These are phyloP conservation scores for Melieria crassipennis DNA, from an alignment of 2,888 invertebrate genomes.

Conservation along the genomic window DNA sequence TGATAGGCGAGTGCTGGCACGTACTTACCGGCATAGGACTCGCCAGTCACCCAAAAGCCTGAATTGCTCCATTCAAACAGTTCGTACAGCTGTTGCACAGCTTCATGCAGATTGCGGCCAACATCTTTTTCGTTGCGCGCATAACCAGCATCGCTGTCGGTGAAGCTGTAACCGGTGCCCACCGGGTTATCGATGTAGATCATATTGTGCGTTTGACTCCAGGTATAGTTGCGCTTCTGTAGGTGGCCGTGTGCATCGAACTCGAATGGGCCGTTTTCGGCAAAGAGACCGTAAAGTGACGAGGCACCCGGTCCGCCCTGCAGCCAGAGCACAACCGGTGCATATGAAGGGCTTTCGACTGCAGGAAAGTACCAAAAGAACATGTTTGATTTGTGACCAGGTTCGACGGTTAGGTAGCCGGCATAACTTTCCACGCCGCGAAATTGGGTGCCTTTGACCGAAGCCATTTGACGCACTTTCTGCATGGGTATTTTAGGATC, in stretches of 20 bases:
- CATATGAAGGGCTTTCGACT: slow-evolving; percentile 66
- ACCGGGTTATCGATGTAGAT: slow-evolving; percentile 95
- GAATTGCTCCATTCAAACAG: slow-evolving; percentile 81
- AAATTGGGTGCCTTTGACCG: slow-evolving; percentile 57
- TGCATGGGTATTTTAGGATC: slow-evolving; percentile 61
- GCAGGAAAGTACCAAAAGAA: slow-evolving; percentile 95
- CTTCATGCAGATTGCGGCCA: slow-evolving; percentile 80
- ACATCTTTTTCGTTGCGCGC: slow-evolving; percentile 82
- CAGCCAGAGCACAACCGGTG: slow-evolving; percentile 84
- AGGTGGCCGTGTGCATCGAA: slow-evolving; percentile 66
- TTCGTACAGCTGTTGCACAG: slow-evolving; percentile 83
- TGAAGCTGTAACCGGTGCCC: slow-evolving; percentile 92
- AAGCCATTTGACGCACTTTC: slow-evolving; percentile 63
- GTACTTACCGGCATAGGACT: slow-evolving; percentile 86
- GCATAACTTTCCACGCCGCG: slow-evolving; percentile 68
- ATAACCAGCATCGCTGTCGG: slow-evolving; percentile 79
- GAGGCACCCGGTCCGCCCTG: slow-evolving; percentile 88
- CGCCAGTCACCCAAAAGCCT: slow-evolving; percentile 88
- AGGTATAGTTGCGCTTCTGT: slow-evolving; percentile 76
- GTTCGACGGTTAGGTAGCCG: slow-evolving; percentile 84
- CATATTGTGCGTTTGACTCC: slow-evolving; percentile 80
- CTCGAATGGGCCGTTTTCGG: slow-evolving; percentile 83
- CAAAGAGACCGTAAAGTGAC: slow-evolving; percentile 82
- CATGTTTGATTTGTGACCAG: slow-evolving; percentile 79
- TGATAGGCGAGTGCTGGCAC: slow-evolving; percentile 77